These are phyloP conservation scores for Pseudobourletiella spinata DNA, from an alignment of 1,140 invertebrate species.

Conservation along the genomic window DNA sequence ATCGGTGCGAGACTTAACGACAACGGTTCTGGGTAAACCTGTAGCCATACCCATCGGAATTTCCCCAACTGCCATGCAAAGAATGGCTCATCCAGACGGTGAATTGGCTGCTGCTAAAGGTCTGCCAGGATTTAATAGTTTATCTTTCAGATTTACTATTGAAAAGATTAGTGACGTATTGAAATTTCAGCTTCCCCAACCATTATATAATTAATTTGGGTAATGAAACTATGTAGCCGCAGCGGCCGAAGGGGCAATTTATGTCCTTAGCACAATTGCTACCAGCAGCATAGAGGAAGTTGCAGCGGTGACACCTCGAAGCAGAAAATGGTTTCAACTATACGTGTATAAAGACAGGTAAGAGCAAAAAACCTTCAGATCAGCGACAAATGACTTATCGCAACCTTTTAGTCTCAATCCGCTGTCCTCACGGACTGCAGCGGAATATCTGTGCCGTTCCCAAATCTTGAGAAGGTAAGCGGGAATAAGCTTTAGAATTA, in stretches of 20 bases:
- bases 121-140: too few relatives aligned
- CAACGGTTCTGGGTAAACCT: constrained; percentile 55
- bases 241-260: constrained; percentile 61
- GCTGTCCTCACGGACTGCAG: too few relatives aligned
- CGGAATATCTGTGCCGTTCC: too few relatives aligned
- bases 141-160: too few relatives aligned
- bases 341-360: constrained; percentile 77
- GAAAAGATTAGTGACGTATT: too few relatives aligned
- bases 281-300: constrained; percentile 85
- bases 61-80: constrained; percentile 85
- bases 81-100: constrained; percentile 80
- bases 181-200: too few relatives aligned
- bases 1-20: constrained; percentile 52
- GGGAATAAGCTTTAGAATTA: too few relatives aligned
- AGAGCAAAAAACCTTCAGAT: not conserved
- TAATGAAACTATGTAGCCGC: too few relatives aligned
- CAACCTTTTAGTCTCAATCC: too few relatives aligned
- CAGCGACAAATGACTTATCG: too few relatives aligned
- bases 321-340: constrained; percentile 80
- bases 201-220: too few relatives aligned
- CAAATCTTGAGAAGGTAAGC: too few relatives aligned
- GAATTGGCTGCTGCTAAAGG: constrained; percentile 76
- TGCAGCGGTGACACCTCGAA: constrained; percentile 59
- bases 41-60: constrained; percentile 75
- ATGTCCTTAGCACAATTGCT: constrained; percentile 74